Conservation (phyloP, 2,797 vertebrate genomes). For the Bradypus variegatus region DNA sequence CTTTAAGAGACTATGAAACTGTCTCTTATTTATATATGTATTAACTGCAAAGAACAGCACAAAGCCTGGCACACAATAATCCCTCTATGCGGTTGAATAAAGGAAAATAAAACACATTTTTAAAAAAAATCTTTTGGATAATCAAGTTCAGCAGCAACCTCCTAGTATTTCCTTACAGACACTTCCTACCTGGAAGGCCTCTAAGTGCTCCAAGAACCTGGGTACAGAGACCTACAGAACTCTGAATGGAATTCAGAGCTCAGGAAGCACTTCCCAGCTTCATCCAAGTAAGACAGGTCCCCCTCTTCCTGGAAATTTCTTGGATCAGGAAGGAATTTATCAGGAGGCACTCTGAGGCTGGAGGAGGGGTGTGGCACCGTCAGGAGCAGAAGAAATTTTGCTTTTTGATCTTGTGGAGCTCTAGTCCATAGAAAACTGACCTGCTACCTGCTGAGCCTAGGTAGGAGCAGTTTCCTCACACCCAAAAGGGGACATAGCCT, state of each 20-base stretch:
- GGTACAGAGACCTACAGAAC: neutral
- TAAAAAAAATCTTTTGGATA: neutral
- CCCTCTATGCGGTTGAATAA: neutral
- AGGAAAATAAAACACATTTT: neutral
- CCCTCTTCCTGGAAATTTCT: neutral
- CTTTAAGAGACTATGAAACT: neutral
- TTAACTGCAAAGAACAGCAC: neutral
- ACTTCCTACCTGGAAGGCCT: neutral
- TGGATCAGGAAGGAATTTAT: conserved; percentile 5
- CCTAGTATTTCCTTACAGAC: neutral
- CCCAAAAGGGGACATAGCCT: neutral
- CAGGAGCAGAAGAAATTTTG: neutral
- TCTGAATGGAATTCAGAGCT: neutral
- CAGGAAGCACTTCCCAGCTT: neutral
- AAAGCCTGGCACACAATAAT: neutral
- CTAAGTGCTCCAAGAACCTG: neutral
- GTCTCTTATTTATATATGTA: neutral
- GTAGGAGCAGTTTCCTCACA: neutral
- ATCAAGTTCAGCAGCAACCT: neutral
- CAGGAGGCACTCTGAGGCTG: conserved; percentile 12
- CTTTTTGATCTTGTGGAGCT: neutral
- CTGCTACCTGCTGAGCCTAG: neutral
- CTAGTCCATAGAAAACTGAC: neutral
- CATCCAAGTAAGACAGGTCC: neutral
- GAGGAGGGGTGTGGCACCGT: neutral